Conservation (phyloP, 2,113 vertebrate genomes). For the Periophthalmodon schlosseri region DNA sequence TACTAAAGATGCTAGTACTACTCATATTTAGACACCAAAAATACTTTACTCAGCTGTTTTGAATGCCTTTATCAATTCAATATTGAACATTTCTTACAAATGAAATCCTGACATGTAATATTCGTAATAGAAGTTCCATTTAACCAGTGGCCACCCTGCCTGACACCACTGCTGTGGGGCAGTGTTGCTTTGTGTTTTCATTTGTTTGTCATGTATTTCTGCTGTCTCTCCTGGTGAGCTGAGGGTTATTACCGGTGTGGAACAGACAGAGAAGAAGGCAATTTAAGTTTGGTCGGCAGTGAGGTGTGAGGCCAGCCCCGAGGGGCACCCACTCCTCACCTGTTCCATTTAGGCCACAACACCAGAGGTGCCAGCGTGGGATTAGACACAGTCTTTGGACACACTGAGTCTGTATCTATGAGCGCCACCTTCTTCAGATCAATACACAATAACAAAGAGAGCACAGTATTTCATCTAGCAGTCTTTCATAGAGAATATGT, state of each 20-base stretch:
- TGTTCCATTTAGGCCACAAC: constrained; percentile 62
- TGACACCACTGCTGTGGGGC: constrained; percentile 32
- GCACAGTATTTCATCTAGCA: constrained; percentile 37
- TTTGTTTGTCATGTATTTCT: constrained; percentile 66
- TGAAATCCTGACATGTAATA: not conserved
- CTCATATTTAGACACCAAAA: too few species aligned
- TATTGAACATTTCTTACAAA: not conserved
- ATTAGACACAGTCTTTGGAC: constrained; percentile 61
- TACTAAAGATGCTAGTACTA: too few species aligned
- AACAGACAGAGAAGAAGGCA: constrained; percentile 65
- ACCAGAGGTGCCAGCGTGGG: constrained; percentile 45
- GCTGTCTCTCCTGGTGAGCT: constrained; percentile 39
- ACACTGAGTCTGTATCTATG: constrained; percentile 28
- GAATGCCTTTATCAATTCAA: not conserved
- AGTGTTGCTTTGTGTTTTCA: constrained; percentile 33
- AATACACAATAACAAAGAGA: constrained; percentile 52
- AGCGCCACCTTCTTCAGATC: constrained; percentile 39
- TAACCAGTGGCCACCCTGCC: constrained; percentile 14
- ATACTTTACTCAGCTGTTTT: too few species aligned
- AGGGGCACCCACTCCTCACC: constrained; percentile 56
- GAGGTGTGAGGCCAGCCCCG: constrained; percentile 58
- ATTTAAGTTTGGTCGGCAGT: constrained; percentile 62
- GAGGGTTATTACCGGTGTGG: constrained; percentile 65
- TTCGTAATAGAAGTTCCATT: not conserved
- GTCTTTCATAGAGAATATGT: constrained; percentile 33